Percentiles rank a stretch among this genome's conserved stretches.
These are phyloP conservation scores for Pteronotus mesoamericanus DNA, from an alignment of 2,797 vertebrate genomes.

Conservation along the genomic window DNA sequence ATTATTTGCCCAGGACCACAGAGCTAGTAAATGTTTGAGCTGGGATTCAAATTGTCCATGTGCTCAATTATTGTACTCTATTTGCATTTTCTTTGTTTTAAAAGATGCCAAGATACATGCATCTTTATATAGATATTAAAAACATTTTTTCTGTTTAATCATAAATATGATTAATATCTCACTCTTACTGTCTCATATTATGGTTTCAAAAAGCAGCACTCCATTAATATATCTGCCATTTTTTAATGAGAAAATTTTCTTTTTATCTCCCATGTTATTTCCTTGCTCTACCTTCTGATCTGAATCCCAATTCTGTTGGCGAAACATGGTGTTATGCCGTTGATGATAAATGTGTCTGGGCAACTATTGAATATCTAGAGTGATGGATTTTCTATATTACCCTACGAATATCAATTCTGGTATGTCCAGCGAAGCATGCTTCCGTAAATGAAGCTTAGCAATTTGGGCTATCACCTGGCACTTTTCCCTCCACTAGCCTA, in stretches of 20 bases:
- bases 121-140: constrained; percentile 13
- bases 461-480: neutral
- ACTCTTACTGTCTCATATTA: neutral
- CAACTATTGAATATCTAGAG: neutral
- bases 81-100: neutral
- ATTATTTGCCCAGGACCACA: neutral
- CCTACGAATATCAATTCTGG: neutral
- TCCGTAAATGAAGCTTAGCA: neutral
- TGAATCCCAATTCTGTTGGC: neutral
- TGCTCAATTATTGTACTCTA: neutral
- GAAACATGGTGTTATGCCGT: neutral
- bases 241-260: neutral
- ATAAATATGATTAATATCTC: neutral
- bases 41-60: neutral
- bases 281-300: neutral
- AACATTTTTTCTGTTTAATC: neutral
- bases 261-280: neutral
- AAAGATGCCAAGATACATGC: neutral
- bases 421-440: neutral
- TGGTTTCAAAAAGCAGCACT: neutral
- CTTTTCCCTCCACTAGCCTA: neutral
- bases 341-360: neutral
- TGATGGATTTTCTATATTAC: neutral
- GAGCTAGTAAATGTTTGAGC: neutral
- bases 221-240: neutral